Evolutionary conservation across 1,140 invertebrate genomes (phyloP).

Genomic region (Lamellibrachia luymesi): DNA sequence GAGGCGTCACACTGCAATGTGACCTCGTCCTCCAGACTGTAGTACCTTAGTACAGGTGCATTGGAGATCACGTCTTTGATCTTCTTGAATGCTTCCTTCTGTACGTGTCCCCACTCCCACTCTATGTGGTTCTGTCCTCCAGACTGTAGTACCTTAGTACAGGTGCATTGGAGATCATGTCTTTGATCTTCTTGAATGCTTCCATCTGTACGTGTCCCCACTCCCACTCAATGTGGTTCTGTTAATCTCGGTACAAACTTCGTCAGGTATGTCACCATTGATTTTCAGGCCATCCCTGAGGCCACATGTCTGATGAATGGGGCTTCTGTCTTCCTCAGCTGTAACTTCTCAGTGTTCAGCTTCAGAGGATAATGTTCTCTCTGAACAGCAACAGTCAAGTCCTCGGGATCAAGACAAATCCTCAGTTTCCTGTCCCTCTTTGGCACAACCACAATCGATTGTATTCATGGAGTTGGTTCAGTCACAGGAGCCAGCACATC

Average conservation of each 20-base stretch:
- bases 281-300: background rate
- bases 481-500: background rate
- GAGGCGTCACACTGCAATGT: constrained; percentile 44
- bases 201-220: background rate
- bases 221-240: background rate
- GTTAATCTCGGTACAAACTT: background rate
- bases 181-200: background rate
- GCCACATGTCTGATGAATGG: constrained; percentile 2
- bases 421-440: background rate
- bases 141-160: background rate
- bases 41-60: constrained; percentile 37
- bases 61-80: constrained; percentile 5
- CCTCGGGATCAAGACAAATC: constrained; percentile 4
- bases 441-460: background rate
- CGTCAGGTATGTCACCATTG: background rate
- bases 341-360: constrained; percentile 2
- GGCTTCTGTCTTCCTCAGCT: constrained; percentile 11
- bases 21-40: constrained; percentile 36
- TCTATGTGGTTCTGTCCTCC: background rate
- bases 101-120: constrained; percentile 26
- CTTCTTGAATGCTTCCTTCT: constrained; percentile 21
- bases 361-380: constrained; percentile 12
- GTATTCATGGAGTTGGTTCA: background rate
- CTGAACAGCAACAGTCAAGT: background rate
- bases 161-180: background rate